Evolutionary conservation across 2,113 vertebrate species (phyloP).

Genomic region (Nothocercus nigrocapillus): DNA sequence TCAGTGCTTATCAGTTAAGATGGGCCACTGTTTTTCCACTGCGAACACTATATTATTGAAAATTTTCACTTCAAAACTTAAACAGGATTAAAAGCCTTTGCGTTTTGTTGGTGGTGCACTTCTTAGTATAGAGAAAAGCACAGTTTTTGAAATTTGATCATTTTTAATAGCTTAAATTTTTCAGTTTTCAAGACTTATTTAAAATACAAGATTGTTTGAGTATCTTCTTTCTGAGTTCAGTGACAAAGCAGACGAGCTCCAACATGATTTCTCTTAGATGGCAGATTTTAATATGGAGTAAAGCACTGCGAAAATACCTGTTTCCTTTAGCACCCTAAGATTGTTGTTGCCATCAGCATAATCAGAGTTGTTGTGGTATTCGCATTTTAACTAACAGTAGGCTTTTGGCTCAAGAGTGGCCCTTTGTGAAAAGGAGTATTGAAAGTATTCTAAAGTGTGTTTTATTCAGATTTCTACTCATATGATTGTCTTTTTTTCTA

Average conservation of each 20-base stretch:
- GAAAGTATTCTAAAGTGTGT: neutral
- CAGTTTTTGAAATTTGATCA: neutral
- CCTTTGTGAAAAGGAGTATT: neutral
- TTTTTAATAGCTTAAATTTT: neutral
- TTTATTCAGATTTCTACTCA: neutral
- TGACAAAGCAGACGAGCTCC: neutral
- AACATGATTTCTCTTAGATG: neutral
- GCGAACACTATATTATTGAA: neutral
- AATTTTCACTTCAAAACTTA: neutral
- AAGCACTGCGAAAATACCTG: neutral
- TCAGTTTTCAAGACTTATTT: neutral
- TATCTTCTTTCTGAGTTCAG: neutral
- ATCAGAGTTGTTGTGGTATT: neutral
- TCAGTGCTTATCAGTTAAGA: neutral
- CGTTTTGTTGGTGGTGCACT: neutral
- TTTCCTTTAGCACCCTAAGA: neutral
- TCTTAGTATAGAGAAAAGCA: neutral
- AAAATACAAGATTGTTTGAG: neutral
- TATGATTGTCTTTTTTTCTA: neutral
- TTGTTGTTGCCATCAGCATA: neutral
- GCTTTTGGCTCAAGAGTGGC: neutral
- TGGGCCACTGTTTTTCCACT: neutral
- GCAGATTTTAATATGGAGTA: neutral
- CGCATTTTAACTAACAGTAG: neutral
- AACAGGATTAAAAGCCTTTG: neutral